phyloP scores from a whole-genome alignment of 2,113 vertebrate genomes.

The Chaetops frenatus region DNA sequence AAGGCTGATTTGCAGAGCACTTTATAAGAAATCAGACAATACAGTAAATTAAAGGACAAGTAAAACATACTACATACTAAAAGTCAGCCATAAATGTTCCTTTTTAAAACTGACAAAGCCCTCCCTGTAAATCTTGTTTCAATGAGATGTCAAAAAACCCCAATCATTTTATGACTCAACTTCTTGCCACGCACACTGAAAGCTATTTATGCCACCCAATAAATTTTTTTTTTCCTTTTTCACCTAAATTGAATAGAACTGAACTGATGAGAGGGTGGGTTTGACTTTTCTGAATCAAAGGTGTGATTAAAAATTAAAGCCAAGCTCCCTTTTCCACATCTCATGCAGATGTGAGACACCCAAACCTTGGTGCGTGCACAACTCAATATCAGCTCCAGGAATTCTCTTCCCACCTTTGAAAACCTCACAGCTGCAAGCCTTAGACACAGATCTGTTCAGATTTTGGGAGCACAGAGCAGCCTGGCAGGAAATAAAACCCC shows the following conservation, averaged over 20 bases:
- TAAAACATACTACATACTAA: background rate
- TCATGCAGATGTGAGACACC: fast-evolving
- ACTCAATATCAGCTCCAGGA: background rate
- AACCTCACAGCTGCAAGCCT: background rate
- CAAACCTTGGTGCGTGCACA: background rate
- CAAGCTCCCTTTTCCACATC: background rate
- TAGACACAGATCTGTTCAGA: background rate
- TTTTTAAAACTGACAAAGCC: fast-evolving
- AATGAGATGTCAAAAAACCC: background rate
- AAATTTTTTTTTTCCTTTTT: background rate
- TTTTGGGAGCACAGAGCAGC: background rate
- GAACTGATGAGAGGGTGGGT: background rate
- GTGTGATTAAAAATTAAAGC: conserved; percentile 19
- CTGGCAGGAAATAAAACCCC: background rate
- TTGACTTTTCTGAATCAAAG: conserved; percentile 9
- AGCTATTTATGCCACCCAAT: background rate
- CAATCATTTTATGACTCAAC: background rate
- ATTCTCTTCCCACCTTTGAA: background rate
- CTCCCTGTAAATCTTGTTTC: background rate
- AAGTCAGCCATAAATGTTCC: background rate
- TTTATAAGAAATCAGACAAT: background rate
- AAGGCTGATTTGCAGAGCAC: background rate
- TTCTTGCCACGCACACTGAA: background rate
- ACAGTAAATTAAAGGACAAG: background rate
- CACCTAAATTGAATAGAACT: background rate